phyloP scores from a whole-genome alignment of 1,140 invertebrate genomes.

The Uloborus diversus region DNA sequence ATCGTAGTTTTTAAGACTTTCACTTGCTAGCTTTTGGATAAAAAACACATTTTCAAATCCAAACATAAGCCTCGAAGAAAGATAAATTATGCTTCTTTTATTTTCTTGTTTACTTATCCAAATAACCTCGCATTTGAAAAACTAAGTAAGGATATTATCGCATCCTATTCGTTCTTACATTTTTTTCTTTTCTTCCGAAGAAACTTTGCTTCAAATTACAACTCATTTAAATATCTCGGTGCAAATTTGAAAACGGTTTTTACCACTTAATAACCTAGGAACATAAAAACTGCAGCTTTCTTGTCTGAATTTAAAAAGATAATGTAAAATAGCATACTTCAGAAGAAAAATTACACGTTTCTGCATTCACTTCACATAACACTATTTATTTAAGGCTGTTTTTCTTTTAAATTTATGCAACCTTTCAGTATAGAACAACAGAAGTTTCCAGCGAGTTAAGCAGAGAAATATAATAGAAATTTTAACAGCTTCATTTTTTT shows the following conservation, averaged over 20 bases:
- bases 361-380: too few relatives aligned
- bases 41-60: not conserved
- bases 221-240: constrained; percentile 7
- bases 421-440: too few relatives aligned
- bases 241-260: not conserved
- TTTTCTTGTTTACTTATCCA: not conserved
- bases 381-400: too few relatives aligned
- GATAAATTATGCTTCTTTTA: not conserved
- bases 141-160: constrained; percentile 4
- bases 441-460: too few relatives aligned
- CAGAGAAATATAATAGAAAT: too few relatives aligned
- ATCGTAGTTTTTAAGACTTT: too few relatives aligned
- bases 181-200: not conserved
- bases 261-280: not conserved
- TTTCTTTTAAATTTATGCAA: too few relatives aligned
- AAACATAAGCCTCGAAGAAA: not conserved
- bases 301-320: too few relatives aligned
- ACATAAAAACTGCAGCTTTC: not conserved
- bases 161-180: not conserved
- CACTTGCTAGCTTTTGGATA: too few relatives aligned
- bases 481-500: too few relatives aligned
- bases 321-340: too few relatives aligned
- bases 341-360: too few relatives aligned
- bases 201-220: not conserved
- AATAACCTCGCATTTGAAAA: not conserved